phyloP scores from a whole-genome alignment of 2,113 vertebrate species.

The Brachyhypopomus gauderio region DNA sequence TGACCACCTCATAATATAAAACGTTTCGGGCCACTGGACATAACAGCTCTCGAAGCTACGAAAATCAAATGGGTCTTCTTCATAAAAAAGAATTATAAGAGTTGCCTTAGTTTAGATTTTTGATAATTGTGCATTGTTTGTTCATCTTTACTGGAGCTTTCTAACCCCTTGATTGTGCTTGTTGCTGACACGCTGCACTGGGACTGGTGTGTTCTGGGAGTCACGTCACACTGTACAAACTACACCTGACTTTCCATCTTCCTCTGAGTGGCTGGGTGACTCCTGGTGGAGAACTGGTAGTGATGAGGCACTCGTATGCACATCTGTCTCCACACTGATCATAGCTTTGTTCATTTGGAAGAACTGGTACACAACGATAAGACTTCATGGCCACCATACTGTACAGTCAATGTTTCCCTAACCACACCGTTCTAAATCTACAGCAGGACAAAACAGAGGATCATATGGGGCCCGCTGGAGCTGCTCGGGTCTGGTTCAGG shows the following conservation, averaged over 20 bases:
- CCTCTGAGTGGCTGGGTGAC: not conserved
- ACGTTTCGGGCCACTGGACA: not conserved
- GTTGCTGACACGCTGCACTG: not conserved
- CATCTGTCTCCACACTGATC: not conserved
- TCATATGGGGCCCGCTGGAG: not conserved
- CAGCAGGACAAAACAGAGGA: constrained; percentile 13
- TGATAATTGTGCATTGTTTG: not conserved
- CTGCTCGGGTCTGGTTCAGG: not conserved
- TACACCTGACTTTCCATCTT: not conserved
- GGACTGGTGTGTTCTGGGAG: not conserved
- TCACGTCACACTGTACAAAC: not conserved
- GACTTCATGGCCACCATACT: constrained; percentile 9
- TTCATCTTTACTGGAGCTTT: not conserved
- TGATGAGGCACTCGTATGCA: not conserved
- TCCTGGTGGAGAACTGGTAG: not conserved
- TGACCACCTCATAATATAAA: not conserved
- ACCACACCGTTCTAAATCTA: not conserved
- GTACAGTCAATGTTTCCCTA: not conserved
- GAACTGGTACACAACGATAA: not conserved
- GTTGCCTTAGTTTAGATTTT: not conserved
- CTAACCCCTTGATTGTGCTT: not conserved
- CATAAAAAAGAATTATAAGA: not conserved
- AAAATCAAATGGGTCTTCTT: too few species aligned
- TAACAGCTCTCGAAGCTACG: not conserved
- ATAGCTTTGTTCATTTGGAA: not conserved